A percentile compares a stretch with the other conserved stretches of the same genome.
These are phyloP conservation scores for Sarcophaga subvicina DNA, from an alignment of 2,888 invertebrate species.

Conservation along the genomic window DNA sequence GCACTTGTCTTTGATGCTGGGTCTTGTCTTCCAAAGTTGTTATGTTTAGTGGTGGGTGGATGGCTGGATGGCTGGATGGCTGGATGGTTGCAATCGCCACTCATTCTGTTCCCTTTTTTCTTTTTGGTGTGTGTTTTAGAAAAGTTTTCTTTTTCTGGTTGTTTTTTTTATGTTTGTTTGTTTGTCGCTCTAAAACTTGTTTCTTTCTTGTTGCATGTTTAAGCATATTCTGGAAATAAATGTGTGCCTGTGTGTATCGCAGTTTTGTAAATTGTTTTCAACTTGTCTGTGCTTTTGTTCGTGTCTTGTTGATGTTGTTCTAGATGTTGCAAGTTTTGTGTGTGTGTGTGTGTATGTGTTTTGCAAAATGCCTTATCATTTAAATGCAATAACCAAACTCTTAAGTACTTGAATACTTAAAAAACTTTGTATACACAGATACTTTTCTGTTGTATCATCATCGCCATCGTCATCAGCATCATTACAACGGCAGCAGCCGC, in stretches of 20 bases:
- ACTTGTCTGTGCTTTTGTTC: conserved; percentile 6
- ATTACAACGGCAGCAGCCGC: conserved; percentile 28
- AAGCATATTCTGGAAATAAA: conserved; percentile 12
- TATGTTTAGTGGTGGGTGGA: neutral
- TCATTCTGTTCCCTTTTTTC: conserved; percentile 50
- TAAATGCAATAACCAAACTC: conserved; percentile 69
- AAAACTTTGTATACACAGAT: conserved; percentile 56
- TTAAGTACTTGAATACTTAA: conserved; percentile 54
- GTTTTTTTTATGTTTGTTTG: neutral
- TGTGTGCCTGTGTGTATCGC: conserved; percentile 47
- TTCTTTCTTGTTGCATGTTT: conserved; percentile 27
- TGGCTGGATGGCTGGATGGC: conserved; percentile 30
- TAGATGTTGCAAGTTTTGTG: conserved; percentile 29
- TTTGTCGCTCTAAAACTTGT: neutral
- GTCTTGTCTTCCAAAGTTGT: conserved; percentile 39
- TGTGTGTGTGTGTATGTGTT: conserved; percentile 43
- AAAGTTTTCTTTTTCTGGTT: conserved; percentile 1
- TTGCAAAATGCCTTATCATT: conserved; percentile 67
- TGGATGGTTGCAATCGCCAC: conserved; percentile 45
- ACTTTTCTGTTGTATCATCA: conserved; percentile 67
- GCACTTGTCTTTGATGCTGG: conserved; percentile 47
- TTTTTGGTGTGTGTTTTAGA: neutral
- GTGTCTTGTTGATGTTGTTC: conserved; percentile 36
- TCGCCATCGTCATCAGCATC: conserved; percentile 25
- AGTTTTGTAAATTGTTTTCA: conserved; percentile 68